Evolutionary conservation across 1,140 invertebrate genomes (phyloP).

Genomic region (Neodiprion fabricii): DNA sequence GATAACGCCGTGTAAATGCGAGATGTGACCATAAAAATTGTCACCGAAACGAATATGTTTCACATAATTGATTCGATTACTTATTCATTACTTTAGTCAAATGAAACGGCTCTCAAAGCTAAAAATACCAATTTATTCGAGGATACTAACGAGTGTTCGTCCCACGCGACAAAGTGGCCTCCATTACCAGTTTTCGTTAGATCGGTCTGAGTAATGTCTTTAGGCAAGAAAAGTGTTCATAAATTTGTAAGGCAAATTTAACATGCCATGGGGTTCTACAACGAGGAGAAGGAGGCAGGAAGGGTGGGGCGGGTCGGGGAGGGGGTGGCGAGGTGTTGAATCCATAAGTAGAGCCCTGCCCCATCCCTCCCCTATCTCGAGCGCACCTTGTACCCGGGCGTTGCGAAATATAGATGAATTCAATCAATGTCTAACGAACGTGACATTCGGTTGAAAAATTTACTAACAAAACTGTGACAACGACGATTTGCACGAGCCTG

Average conservation of each 20-base stretch:
- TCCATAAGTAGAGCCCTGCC: not conserved
- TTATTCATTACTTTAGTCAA: not conserved
- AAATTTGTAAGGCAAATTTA: conserved; percentile 8
- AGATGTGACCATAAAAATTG: too few species aligned
- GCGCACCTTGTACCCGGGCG: not conserved
- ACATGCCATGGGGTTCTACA: not conserved
- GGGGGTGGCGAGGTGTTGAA: not conserved
- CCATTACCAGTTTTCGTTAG: conserved; percentile 3
- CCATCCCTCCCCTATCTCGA: not conserved
- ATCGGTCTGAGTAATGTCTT: not conserved
- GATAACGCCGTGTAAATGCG: too few species aligned
- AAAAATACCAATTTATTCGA: not conserved
- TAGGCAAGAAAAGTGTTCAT: conserved; percentile 3
- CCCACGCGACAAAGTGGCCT: conserved; percentile 1
- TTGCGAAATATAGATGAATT: not conserved
- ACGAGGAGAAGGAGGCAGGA: not conserved
- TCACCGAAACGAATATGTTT: not conserved
- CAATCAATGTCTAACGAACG: not conserved
- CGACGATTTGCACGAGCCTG: not conserved
- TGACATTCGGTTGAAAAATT: not conserved
- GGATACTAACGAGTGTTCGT: not conserved
- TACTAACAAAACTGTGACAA: not conserved
- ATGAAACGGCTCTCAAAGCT: not conserved
- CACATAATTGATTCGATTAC: too few species aligned
- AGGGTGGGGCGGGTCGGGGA: not conserved